Percentiles rank a stretch among this genome's conserved stretches.
Conservation (phyloP, 2,888 invertebrate genomes). For the Caenorhabditis wallacei region DNA sequence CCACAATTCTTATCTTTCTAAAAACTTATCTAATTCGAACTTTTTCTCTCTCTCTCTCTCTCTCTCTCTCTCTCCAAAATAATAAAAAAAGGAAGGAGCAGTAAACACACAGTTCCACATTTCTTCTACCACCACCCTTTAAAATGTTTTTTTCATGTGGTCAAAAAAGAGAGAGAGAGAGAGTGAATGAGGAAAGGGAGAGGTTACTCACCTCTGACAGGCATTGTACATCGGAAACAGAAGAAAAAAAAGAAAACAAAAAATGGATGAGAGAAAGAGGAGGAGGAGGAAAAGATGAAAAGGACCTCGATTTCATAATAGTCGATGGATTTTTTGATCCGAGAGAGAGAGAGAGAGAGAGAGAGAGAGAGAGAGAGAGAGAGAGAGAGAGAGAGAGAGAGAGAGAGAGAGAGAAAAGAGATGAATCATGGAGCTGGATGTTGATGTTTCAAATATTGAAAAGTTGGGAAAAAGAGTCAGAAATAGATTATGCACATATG, state of each 20-base stretch:
- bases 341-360: background rate
- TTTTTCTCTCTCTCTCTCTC: background rate
- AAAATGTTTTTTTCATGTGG: background rate
- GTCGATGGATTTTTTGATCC: background rate
- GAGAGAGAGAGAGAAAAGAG: slow-evolving; percentile 2
- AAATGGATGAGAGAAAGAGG: background rate
- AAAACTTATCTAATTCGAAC: too few species aligned
- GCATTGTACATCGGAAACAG: slow-evolving; percentile 6
- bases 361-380: too few species aligned
- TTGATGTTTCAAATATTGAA: background rate
- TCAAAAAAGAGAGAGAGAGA: slow-evolving; percentile 4
- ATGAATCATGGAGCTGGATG: slow-evolving; percentile 9
- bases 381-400: too few species aligned
- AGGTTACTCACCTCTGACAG: slow-evolving; percentile 28
- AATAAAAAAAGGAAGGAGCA: too few species aligned
- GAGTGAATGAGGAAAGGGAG: background rate
- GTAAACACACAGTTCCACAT: too few species aligned
- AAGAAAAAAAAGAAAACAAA: background rate
- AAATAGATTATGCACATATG: background rate
- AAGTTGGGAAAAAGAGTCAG: background rate
- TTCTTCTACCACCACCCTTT: background rate
- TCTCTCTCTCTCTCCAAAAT: background rate
- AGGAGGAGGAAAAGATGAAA: background rate
- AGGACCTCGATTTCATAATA: background rate
- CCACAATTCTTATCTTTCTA: too few species aligned